These are phyloP conservation scores for Gasterosteus aculeatus DNA, from an alignment of 2,113 vertebrate species.

Conservation along the genomic window DNA sequence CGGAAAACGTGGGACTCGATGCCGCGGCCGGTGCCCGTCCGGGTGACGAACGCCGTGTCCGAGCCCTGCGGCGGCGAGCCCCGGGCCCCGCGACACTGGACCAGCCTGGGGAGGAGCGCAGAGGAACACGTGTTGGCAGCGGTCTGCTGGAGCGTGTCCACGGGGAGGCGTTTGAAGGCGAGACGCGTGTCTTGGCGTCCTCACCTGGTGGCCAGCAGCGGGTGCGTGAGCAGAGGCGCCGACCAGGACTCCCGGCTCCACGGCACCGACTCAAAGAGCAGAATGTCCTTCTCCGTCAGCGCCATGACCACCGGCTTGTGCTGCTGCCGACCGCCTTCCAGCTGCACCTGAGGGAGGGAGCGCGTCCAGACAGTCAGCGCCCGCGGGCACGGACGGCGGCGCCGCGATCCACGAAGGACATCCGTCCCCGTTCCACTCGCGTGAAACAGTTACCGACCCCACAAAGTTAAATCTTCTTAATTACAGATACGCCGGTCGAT, in stretches of 20 bases:
- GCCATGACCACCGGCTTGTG: constrained; percentile 91
- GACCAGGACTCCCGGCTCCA: constrained; percentile 92
- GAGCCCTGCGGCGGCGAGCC: constrained; percentile 87
- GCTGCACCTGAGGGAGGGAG: constrained; percentile 77
- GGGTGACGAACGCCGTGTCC: constrained; percentile 90
- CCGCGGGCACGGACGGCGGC: too few relatives aligned
- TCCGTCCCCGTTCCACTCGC: too few relatives aligned
- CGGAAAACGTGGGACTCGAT: constrained; percentile 94
- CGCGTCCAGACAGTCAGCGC: too few relatives aligned
- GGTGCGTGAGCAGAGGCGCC: constrained; percentile 90
- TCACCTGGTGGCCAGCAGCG: constrained; percentile 93
- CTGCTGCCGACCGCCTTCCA: constrained; percentile 90
- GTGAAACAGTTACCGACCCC: too few relatives aligned
- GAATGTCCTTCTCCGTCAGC: constrained; percentile 93
- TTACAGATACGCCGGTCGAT: not conserved
- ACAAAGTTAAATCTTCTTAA: not conserved
- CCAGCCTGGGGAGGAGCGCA: constrained; percentile 80
- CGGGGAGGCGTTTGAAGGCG: not conserved
- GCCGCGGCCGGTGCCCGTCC: constrained; percentile 91
- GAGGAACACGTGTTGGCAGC: not conserved
- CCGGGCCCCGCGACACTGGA: constrained; percentile 88
- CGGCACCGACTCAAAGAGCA: constrained; percentile 92
- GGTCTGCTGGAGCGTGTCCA: not conserved
- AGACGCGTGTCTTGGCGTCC: not conserved
- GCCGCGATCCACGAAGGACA: too few relatives aligned